Percentiles rank a stretch among this genome's conserved stretches.
Evolutionary conservation across 2,888 invertebrate species (phyloP).

Genomic region (Limnephilus lunatus): DNA sequence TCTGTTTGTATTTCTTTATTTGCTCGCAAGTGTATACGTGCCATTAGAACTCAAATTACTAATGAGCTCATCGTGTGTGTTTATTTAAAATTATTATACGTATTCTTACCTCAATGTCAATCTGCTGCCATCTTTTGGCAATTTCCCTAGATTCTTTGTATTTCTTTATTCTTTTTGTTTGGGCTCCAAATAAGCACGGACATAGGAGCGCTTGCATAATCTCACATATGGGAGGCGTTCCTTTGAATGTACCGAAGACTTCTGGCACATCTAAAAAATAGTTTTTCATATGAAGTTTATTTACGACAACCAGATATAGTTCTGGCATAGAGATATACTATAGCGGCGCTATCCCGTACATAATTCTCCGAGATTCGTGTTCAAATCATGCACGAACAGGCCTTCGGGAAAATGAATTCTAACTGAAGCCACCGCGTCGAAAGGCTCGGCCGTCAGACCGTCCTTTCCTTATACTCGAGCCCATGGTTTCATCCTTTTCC

Average conservation of each 20-base stretch:
- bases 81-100: neutral
- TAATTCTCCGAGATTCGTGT: too few species aligned
- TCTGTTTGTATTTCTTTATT: too few species aligned
- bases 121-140: conserved; percentile 76
- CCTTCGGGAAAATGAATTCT: too few species aligned
- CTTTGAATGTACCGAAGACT: conserved; percentile 70
- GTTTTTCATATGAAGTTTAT: neutral
- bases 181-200: conserved; percentile 76
- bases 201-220: conserved; percentile 75
- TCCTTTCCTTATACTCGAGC: too few species aligned
- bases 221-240: conserved; percentile 72
- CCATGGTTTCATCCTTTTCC: too few species aligned
- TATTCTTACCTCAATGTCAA: conserved; percentile 73
- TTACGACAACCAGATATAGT: neutral
- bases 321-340: too few species aligned
- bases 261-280: neutral
- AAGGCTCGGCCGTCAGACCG: too few species aligned
- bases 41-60: neutral
- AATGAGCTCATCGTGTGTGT: neutral
- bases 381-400: too few species aligned
- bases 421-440: too few species aligned
- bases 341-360: too few species aligned
- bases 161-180: conserved; percentile 66
- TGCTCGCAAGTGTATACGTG: too few species aligned
- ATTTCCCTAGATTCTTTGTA: conserved; percentile 71